phyloP scores from a whole-genome alignment of 1,140 invertebrate genomes.

The Aporrectodea caliginosa region DNA sequence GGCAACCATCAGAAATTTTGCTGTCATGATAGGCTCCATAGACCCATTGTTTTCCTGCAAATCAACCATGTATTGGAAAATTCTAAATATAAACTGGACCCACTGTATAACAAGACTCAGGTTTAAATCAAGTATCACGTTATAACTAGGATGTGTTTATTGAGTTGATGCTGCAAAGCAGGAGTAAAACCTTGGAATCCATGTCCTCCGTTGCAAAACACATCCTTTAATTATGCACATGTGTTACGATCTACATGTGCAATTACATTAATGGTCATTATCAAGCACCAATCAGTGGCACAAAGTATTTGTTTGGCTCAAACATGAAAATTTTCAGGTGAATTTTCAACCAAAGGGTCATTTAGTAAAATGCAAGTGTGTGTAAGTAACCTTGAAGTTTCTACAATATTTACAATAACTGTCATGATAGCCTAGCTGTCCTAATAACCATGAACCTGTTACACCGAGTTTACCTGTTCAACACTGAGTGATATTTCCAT shows the following conservation, averaged over 20 bases:
- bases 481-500: conserved; percentile 70
- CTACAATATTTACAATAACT: too few species aligned
- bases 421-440: too few species aligned
- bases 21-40: conserved; percentile 15
- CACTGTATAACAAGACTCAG: too few species aligned
- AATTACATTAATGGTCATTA: neutral
- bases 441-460: neutral
- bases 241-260: neutral
- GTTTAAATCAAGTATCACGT: too few species aligned
- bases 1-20: conserved; percentile 69
- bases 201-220: too few species aligned
- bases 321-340: neutral
- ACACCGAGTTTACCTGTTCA: conserved; percentile 61
- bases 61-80: too few species aligned
- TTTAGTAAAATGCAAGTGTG: neutral
- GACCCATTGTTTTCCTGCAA: neutral
- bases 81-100: too few species aligned
- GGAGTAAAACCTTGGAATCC: too few species aligned
- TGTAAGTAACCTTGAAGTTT: too few species aligned
- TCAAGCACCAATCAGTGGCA: neutral
- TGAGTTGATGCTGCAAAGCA: too few species aligned
- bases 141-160: too few species aligned
- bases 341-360: neutral
- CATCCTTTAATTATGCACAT: neutral
- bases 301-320: neutral